These are phyloP conservation scores for Drosophila kohkoa DNA, from an alignment of 1,140 invertebrate species.

Conservation along the genomic window DNA sequence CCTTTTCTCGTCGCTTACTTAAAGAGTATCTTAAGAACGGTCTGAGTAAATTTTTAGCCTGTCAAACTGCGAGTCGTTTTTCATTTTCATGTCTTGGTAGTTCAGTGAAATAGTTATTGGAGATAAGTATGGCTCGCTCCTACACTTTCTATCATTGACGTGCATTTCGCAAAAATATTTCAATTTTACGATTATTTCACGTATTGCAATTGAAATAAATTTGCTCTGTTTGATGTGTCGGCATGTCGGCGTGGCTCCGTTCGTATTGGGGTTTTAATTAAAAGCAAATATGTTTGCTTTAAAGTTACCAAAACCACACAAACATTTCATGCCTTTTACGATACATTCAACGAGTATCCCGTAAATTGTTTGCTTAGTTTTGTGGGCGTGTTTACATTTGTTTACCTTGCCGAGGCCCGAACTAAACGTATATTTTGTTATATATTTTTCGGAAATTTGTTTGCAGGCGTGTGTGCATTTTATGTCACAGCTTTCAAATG, in stretches of 20 bases:
- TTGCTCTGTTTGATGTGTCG: conserved; percentile 17
- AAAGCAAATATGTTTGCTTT: conserved; percentile 76
- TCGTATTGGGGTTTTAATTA: conserved; percentile 64
- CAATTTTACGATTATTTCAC: conserved; percentile 31
- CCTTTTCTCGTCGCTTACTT: no score
- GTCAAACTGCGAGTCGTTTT: background rate
- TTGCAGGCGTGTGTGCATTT: conserved; percentile 11
- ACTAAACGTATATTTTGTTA: conserved; percentile 21
- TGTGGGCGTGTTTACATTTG: conserved; percentile 17
- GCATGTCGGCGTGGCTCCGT: background rate
- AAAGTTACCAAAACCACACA: conserved; percentile 54
- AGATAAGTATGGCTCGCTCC: conserved; percentile 4
- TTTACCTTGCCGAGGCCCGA: conserved; percentile 8
- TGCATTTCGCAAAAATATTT: conserved; percentile 42
- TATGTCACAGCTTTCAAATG: conserved; percentile 20
- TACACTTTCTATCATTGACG: background rate
- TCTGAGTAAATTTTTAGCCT: background rate
- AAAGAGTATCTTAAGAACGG: background rate
- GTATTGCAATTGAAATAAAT: conserved; percentile 30
- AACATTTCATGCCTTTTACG: conserved; percentile 20
- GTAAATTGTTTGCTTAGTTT: conserved; percentile 22
- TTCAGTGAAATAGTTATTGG: conserved; percentile 2
- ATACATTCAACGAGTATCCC: background rate
- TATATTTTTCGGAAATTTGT: conserved; percentile 24
- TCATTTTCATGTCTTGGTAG: conserved; percentile 2